Percentiles rank a stretch among this genome's conserved stretches.
phyloP scores from a whole-genome alignment of 2,113 vertebrate genomes.

The Anhinga anhinga region DNA sequence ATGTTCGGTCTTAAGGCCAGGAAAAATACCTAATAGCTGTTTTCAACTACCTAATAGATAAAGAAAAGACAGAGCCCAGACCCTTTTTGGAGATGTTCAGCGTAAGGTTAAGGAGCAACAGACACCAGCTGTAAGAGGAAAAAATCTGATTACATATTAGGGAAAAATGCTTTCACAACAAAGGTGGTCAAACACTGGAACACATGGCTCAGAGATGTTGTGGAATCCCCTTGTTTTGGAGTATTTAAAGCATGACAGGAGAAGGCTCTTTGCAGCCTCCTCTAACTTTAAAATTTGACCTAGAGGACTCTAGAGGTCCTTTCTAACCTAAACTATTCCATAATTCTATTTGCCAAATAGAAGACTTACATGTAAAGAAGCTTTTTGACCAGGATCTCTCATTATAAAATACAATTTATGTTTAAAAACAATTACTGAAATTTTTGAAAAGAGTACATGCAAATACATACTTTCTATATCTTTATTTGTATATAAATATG shows the following conservation, averaged over 20 bases:
- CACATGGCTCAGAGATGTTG: background rate
- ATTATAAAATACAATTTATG: background rate
- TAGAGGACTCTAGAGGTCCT: background rate
- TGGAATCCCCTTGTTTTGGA: background rate
- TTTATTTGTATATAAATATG: background rate
- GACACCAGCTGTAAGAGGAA: background rate
- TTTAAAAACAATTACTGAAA: background rate
- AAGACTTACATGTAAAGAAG: background rate
- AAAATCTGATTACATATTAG: background rate
- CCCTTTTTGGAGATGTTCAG: background rate
- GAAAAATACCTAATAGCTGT: background rate
- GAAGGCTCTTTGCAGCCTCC: background rate
- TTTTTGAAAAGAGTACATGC: background rate
- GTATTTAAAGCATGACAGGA: background rate
- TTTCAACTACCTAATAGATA: background rate
- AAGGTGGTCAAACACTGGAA: background rate
- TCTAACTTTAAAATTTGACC: background rate
- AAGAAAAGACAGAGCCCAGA: background rate
- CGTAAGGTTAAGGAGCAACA: background rate
- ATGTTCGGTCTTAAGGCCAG: background rate
- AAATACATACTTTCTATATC: background rate
- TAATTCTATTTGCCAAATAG: background rate
- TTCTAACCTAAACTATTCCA: background rate
- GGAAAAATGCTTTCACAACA: background rate
- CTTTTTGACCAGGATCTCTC: background rate